Conservation (phyloP, 2,888 invertebrate species). For the Argyresthia albistria region DNA sequence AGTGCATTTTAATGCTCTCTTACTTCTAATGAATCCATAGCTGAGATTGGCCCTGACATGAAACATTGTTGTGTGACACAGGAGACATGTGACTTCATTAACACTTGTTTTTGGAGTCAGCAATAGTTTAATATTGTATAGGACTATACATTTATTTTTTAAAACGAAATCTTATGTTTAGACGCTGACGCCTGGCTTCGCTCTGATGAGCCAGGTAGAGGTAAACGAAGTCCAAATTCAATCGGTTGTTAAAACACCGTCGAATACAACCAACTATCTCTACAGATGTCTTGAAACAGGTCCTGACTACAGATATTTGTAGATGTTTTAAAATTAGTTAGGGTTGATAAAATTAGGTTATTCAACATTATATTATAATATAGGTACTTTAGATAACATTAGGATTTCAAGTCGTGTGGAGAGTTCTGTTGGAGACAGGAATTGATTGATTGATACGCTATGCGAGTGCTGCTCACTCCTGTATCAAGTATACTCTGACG, state of each 20-base stretch:
- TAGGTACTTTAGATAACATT: no score
- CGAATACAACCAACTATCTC: background rate
- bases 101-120: background rate
- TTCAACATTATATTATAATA: background rate
- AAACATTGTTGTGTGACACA: no score
- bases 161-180: background rate
- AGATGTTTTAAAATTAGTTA: constrained; percentile 25
- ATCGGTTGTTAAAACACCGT: background rate
- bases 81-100: background rate
- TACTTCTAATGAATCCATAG: no score
- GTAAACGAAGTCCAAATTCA: background rate
- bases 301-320: constrained; percentile 13
- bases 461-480: no score
- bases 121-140: background rate
- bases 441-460: background rate
- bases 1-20: no score
- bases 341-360: constrained; percentile 9
- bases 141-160: background rate
- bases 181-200: background rate
- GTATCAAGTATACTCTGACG: no score
- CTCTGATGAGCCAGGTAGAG: background rate
- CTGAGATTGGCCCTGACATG: no score
- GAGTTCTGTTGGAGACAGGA: background rate
- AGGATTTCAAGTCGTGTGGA: no score
- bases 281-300: background rate